Percentiles rank a stretch among this genome's conserved stretches.
phyloP scores from a whole-genome alignment of 2,797 vertebrate species.

The Pseudotriccus pelzelni region DNA sequence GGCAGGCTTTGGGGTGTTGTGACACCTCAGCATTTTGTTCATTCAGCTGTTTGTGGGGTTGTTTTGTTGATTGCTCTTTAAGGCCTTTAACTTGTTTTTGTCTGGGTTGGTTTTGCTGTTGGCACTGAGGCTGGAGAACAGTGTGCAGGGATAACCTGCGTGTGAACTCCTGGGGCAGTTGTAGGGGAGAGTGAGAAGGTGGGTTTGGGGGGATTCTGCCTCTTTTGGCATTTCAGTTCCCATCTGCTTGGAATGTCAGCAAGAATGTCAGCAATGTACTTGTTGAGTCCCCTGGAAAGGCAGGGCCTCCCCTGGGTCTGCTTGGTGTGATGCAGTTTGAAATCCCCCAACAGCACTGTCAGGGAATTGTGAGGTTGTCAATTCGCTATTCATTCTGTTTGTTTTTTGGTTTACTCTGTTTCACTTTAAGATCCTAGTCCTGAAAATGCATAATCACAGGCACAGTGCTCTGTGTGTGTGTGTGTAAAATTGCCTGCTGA shows the following conservation, averaged over 20 bases:
- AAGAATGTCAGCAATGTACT: not conserved
- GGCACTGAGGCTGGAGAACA: not conserved
- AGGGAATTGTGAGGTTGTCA: not conserved
- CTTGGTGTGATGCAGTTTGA: not conserved
- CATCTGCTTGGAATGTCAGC: not conserved
- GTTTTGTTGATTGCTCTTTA: not conserved
- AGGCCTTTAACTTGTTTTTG: not conserved
- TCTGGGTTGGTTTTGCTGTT: not conserved
- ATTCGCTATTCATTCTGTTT: not conserved
- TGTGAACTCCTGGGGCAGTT: fast-evolving
- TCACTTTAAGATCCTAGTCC: not conserved
- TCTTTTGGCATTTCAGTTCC: not conserved
- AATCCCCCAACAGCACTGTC: not conserved
- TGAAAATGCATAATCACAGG: not conserved
- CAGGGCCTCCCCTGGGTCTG: not conserved
- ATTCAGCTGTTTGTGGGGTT: not conserved
- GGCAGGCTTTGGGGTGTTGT: not conserved
- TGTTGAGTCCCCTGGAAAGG: not conserved
- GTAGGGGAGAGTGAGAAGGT: not conserved
- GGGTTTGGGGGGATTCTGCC: not conserved
- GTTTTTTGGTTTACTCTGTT: not conserved
- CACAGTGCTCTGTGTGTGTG: not conserved
- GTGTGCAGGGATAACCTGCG: not conserved
- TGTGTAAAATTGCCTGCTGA: not conserved
- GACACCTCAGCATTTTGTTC: fast-evolving